Evolutionary conservation across 2,797 vertebrate species (phyloP), one percentile per base, ranked within the genome.

Genomic region (Poecilia picta): DNA sequence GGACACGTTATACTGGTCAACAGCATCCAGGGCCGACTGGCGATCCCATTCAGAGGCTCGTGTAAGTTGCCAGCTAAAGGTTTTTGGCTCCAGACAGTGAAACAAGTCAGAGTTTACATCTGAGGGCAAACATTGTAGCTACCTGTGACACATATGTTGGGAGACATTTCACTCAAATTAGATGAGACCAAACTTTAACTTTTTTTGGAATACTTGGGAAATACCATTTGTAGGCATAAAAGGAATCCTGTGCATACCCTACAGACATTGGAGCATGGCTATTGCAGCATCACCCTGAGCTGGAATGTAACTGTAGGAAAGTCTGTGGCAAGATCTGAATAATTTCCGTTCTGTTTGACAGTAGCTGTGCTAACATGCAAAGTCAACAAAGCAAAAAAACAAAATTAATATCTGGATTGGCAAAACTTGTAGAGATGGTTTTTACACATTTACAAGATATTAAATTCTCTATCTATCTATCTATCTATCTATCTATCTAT

Each of bases 11-110:
- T 99, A 47, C 80, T 99, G 68, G 93, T 99, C 81, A 99, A 96
- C 85, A 99, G 96, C 88, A 97, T 99, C 91, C 98, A 99, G 76
- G 98, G 97, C 2, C 97, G 96, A 93, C 93, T 99, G 84, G 97
- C 97, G 41, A 85, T 99, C 23, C 98, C 98, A 0, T 99, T 99
- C 89, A 97, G 97, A 80, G 97, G 97, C 43, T 97, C 98, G 55
- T 99, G 98, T 99, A 94, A 97, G 98, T 97, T 47, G 3, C 25
- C 7, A 46, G 25, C 5, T 16, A 18, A 68, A 36, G 15, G 33
- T 46, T n/a, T 39, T 45, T 18, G 13, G 16, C 20, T 28, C 0
- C 11, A 12, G 36, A 68, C 62, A 36, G 3, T 66, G 11, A 41
- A 41, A 41, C 25, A 41, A 41, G 64, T 68, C 18, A 25, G 33